Conservation (phyloP, 2,113 vertebrate genomes). For the Taxidea taxus region DNA sequence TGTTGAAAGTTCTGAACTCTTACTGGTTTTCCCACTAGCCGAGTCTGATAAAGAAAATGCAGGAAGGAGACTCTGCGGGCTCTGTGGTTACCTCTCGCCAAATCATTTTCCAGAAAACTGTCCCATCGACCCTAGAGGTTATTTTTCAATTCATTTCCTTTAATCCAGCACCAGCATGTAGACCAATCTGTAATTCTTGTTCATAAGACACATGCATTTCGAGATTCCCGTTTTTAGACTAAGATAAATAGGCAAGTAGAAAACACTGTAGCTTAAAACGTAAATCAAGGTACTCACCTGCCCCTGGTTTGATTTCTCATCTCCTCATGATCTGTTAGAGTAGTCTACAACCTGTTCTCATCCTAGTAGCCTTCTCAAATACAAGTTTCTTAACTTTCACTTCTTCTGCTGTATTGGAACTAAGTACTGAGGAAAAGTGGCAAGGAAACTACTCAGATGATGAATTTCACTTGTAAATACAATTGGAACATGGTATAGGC, state of each 20-base stretch:
- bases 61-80: slow-evolving; percentile 80
- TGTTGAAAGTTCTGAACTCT: slow-evolving; percentile 78
- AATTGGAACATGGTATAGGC: not conserved
- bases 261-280: not conserved
- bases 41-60: slow-evolving; percentile 79
- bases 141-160: slow-evolving; percentile 76
- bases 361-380: not conserved
- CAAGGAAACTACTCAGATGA: not conserved
- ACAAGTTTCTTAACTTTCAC: not conserved
- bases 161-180: slow-evolving; percentile 47
- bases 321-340: not conserved
- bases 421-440: not conserved
- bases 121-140: slow-evolving; percentile 84
- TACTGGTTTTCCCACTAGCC: slow-evolving; percentile 83
- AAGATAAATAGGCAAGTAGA: not conserved
- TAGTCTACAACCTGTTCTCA: not conserved
- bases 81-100: slow-evolving; percentile 83
- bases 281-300: not conserved
- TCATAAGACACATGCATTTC: not conserved
- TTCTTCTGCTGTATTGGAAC: not conserved
- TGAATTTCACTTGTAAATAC: not conserved
- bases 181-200: not conserved
- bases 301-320: not conserved
- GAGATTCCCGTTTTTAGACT: not conserved
- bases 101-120: slow-evolving; percentile 86